Base-by-base conservation (phyloP, 1,140 invertebrate genomes). In the Hermetia illucens region DNA sequence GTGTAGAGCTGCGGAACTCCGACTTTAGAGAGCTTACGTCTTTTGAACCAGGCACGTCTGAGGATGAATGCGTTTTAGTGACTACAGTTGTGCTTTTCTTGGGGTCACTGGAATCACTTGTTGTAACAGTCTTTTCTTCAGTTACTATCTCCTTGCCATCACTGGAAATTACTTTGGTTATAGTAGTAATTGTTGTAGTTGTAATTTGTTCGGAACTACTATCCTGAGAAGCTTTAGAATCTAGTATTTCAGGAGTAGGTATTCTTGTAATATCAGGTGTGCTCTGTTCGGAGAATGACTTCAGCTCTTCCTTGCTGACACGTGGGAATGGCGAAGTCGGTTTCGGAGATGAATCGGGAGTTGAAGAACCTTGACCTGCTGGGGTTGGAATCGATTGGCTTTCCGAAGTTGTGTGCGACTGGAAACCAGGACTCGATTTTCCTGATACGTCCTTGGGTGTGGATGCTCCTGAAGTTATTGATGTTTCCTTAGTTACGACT, bases 1-100 rank as follows among this genome's bases (percentile, higher is more conserved):
- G 71, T 3, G 72, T 74, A 34, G 65, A 68, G 54, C 71, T 71
- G 24, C 69, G 61, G 40, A 70, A 49, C 24, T 66, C 62, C 18
- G 62, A 58, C 2, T 67, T 67, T 37, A 66, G 62, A 22, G 68
- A 57, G 21, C 52, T 44, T 10, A 59, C 50, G 25, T 58, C 58
- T 30, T 58, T 55, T 32, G 16, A 8, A 5, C 5, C 17, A 19
- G 55, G 55, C 12, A 56, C 39, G 31, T 58, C 55, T 34, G 55
- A 58, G 36, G 55, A 58, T 6, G 55, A 58, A 18, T 55, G 51
- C 8, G 55, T 58, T 12, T 56, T 58, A 27, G 55, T 58, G 0
- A 58, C 55, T 15, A 51, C 44, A 0, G 58, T 55, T 36, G 58
- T 58, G 20, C 58, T 53, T 19, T 53, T 48, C 21, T 56, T 53